Conservation (phyloP, 2,888 invertebrate genomes). For the Nematopogon swammerdamellus region DNA sequence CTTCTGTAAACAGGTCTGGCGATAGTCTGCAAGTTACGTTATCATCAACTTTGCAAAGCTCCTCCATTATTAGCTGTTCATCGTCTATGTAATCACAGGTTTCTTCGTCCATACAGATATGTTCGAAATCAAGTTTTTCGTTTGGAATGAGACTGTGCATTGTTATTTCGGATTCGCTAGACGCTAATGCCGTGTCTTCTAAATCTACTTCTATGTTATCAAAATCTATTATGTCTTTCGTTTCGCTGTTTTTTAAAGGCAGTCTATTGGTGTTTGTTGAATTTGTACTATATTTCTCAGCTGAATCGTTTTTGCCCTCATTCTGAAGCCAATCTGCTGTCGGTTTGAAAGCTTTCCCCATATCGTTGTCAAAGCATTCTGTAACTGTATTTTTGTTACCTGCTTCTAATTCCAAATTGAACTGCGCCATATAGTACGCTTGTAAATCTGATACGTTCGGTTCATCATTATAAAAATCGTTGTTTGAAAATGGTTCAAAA, state of each 20-base stretch:
- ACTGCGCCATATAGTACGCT: slow-evolving; percentile 49
- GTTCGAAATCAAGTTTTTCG: slow-evolving; percentile 17
- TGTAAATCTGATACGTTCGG: slow-evolving; percentile 37
- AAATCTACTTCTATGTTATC: background rate
- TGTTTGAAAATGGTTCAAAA: background rate
- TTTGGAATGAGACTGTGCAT: slow-evolving; percentile 6
- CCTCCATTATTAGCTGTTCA: slow-evolving; percentile 45
- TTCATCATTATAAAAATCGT: background rate
- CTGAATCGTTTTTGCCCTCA: too few species aligned
- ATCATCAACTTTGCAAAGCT: slow-evolving; percentile 41
- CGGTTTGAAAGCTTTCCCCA: too few species aligned
- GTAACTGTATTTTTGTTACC: too few species aligned
- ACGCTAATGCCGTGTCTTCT: background rate
- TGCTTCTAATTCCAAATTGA: slow-evolving; percentile 47
- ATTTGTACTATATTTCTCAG: too few species aligned
- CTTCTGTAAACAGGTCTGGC: slow-evolving; percentile 35
- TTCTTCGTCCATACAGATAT: slow-evolving; percentile 21
- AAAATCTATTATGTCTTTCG: background rate
- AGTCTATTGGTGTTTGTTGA: too few species aligned
- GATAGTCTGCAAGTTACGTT: slow-evolving; percentile 28
- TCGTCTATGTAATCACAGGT: slow-evolving; percentile 45
- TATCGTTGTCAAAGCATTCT: too few species aligned
- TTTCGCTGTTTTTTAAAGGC: too few species aligned
- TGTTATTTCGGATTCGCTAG: background rate
- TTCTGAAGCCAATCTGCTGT: too few species aligned